These are phyloP conservation scores for Cyclophora punctaria DNA, from an alignment of 2,888 invertebrate genomes.

Conservation along the genomic window DNA sequence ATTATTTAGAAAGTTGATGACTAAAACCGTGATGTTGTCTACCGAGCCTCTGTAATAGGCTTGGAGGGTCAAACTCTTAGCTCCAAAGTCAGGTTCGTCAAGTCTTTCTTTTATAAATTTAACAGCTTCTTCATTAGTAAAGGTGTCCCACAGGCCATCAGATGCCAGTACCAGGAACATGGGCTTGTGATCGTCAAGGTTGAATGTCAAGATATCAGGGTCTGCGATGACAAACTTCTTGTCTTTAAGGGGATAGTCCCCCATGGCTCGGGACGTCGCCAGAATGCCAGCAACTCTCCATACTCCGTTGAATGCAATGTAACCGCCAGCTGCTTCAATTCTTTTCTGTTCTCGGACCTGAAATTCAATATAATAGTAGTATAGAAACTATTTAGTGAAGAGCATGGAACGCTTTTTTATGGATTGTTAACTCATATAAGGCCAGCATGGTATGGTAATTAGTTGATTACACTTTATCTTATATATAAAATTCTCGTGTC, in stretches of 20 bases:
- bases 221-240: conserved; percentile 95
- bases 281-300: conserved; percentile 97
- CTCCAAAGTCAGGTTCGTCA: conserved; percentile 90
- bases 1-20: conserved; percentile 85
- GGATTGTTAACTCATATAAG: too few species aligned
- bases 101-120: conserved; percentile 89
- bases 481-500: too few species aligned
- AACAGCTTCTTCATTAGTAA: conserved; percentile 95
- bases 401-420: too few species aligned
- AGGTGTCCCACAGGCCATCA: conserved; percentile 98
- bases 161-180: conserved; percentile 94
- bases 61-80: conserved; percentile 92
- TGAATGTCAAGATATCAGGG: conserved; percentile 95
- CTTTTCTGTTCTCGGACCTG: conserved; percentile 91
- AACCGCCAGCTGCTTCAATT: conserved; percentile 96
- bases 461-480: too few species aligned
- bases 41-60: conserved; percentile 94
- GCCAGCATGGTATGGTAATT: too few species aligned
- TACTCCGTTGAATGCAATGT: conserved; percentile 95
- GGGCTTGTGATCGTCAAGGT: conserved; percentile 88
- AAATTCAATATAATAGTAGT: conserved; percentile 11
- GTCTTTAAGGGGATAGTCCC: conserved; percentile 96
- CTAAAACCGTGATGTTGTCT: conserved; percentile 96
- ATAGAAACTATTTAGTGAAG: too few species aligned
- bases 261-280: conserved; percentile 94